These are phyloP conservation scores for Ptychodera flava DNA, from an alignment of 35 echinoderm and acorn worm species.

Conservation along the genomic window DNA sequence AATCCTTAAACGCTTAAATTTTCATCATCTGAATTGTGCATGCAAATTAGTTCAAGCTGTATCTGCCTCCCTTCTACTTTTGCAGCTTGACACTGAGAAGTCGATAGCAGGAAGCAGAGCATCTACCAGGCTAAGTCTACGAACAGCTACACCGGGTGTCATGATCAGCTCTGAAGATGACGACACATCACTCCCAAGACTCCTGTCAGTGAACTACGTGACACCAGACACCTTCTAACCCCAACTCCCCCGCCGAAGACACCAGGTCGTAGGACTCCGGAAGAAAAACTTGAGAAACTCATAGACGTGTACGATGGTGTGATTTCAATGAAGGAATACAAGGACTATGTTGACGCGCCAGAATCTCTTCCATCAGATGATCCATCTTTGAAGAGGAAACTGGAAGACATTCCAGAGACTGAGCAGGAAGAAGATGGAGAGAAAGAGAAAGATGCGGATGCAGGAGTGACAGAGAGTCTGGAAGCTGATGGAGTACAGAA, in stretches of 20 bases:
- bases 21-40: not conserved
- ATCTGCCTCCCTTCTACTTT: too few species aligned
- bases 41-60: not conserved
- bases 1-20: not conserved
- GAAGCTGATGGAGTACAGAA: not conserved
- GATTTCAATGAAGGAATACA: conserved; percentile 66
- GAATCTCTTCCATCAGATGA: too few species aligned
- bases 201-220: conserved; percentile 6
- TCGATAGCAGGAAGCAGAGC: conserved; percentile 29
- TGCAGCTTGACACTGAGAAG: too few species aligned
- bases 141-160: conserved; percentile 43
- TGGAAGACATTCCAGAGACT: too few species aligned
- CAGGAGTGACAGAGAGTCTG: conserved; percentile 2
- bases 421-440: too few species aligned
- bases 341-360: conserved; percentile 61
- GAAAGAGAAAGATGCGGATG: conserved; percentile 7
- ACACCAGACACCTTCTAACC: conserved; percentile 17
- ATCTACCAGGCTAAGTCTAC: conserved; percentile 45
- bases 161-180: conserved; percentile 54
- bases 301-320: conserved; percentile 92
- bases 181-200: conserved; percentile 48
- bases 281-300: conserved; percentile 85
- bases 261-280: conserved; percentile 46
- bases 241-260: conserved; percentile 8
- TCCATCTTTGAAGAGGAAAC: too few species aligned